Conservation (phyloP, 2,888 invertebrate genomes). For the Latheticus oryzae region DNA sequence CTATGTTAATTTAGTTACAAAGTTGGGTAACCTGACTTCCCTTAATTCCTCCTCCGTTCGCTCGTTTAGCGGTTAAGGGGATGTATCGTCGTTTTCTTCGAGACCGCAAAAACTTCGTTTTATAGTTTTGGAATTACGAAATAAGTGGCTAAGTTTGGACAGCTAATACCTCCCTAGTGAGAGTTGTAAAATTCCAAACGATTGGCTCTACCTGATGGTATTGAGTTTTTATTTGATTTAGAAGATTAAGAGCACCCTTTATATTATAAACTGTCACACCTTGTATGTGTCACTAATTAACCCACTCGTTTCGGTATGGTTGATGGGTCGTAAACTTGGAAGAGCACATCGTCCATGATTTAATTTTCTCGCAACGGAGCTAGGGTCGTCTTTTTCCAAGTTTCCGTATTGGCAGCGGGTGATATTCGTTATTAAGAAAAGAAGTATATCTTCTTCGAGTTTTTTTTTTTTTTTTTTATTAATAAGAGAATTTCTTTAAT, state of each 20-base stretch:
- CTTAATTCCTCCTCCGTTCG: constrained; percentile 35
- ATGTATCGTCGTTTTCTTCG: constrained; percentile 3
- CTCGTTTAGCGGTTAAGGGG: constrained; percentile 29
- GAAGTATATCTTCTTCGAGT: constrained; percentile 44
- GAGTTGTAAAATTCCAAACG: constrained; percentile 11
- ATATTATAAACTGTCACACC: constrained; percentile 2
- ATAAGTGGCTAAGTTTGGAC: constrained; percentile 23
- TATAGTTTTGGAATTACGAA: constrained; percentile 25
- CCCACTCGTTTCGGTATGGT: constrained; percentile 19
- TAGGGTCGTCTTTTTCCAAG: constrained; percentile 11
- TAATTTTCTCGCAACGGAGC: constrained; percentile 30
- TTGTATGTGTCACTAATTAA: constrained; percentile 35
- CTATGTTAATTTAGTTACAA: constrained; percentile 63
- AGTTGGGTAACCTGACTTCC: constrained; percentile 58
- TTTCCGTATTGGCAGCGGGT: constrained; percentile 23
- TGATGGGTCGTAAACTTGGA: constrained; percentile 28
- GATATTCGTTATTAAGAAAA: constrained; percentile 41
- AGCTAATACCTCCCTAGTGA: constrained; percentile 16
- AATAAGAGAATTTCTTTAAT: constrained; percentile 53
- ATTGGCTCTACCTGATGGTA: background rate
- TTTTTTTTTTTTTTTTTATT: no score
- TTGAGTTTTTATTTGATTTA: constrained; percentile 11
- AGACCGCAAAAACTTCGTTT: constrained; percentile 24
- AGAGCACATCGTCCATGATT: constrained; percentile 13
- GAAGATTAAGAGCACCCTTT: constrained; percentile 15